A percentile compares a stretch with the other conserved stretches of the same genome.
These are phyloP conservation scores for Cydia fagiglandana DNA, from an alignment of 1,140 invertebrate species.

Conservation along the genomic window DNA sequence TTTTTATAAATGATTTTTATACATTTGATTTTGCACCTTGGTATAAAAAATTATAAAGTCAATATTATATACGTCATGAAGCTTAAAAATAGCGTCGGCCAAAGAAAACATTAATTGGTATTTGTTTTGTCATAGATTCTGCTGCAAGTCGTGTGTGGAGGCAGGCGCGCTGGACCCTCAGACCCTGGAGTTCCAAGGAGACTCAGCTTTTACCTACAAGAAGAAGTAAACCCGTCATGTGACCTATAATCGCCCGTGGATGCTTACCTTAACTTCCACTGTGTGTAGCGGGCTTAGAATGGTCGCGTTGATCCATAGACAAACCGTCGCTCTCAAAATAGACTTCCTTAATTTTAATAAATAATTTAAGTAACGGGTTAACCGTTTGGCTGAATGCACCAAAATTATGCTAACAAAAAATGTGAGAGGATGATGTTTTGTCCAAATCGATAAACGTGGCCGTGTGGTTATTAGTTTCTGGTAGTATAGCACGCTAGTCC, in stretches of 20 bases:
- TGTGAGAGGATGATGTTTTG: constrained; percentile 6
- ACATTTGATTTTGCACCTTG: too few species aligned
- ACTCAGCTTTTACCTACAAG: constrained; percentile 48
- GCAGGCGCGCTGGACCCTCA: constrained; percentile 85
- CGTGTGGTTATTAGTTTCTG: neutral
- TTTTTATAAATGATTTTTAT: too few species aligned
- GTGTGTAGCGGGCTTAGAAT: neutral
- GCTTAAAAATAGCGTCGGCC: too few species aligned
- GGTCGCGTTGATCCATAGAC: neutral
- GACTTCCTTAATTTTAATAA: too few species aligned
- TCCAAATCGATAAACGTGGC: neutral
- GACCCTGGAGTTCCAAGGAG: constrained; percentile 49
- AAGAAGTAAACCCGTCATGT: constrained; percentile 41
- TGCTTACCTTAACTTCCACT: constrained; percentile 28
- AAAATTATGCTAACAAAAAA: neutral
- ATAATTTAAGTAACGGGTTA: too few species aligned
- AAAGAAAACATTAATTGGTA: neutral
- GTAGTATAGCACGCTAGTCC: constrained; percentile 31
- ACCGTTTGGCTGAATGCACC: too few species aligned
- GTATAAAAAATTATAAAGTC: too few species aligned
- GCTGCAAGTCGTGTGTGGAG: constrained; percentile 93
- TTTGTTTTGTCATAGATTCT: constrained; percentile 81
- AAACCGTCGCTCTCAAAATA: neutral
- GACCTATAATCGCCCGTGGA: neutral
- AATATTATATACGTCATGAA: too few species aligned